Conservation (phyloP, 2,113 vertebrate genomes). For the Neoarius graeffei region DNA sequence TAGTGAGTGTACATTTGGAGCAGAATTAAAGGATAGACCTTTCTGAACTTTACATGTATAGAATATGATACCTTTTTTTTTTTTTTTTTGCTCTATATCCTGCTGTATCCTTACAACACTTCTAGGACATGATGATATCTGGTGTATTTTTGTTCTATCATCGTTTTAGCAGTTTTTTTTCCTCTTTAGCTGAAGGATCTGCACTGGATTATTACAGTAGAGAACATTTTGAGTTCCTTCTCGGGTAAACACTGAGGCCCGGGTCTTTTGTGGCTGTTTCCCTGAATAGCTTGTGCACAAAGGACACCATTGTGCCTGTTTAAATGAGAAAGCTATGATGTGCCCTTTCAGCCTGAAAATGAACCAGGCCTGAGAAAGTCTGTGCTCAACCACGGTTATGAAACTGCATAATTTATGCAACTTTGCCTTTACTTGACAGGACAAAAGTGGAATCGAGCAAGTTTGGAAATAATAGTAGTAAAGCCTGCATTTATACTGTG, state of each 20-base stretch:
- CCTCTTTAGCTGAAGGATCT: not conserved
- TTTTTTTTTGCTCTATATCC: not conserved
- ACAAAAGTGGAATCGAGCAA: not conserved
- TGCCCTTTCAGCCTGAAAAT: slow-evolving; percentile 62
- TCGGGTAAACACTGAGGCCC: slow-evolving; percentile 59
- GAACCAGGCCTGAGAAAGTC: slow-evolving; percentile 51
- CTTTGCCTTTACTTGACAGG: not conserved
- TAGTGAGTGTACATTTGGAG: too few relatives aligned
- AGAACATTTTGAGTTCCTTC: slow-evolving; percentile 57
- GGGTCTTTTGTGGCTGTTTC: slow-evolving; percentile 58
- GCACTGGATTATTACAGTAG: not conserved
- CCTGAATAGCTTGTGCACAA: slow-evolving; percentile 72
- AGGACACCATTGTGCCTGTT: slow-evolving; percentile 68
- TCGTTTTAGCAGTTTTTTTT: not conserved
- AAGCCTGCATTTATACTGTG: not conserved
- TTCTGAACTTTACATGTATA: not conserved
- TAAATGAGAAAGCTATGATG: slow-evolving; percentile 69
- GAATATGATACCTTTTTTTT: not conserved
- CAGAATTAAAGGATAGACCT: not conserved
- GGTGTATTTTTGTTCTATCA: not conserved
- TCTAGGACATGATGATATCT: not conserved
- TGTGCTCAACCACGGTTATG: slow-evolving; percentile 50
- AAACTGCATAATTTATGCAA: slow-evolving; percentile 45
- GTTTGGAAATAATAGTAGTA: not conserved
- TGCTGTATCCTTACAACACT: not conserved